Evolutionary conservation across 92 coral and sea anemone genomes (phyloP), one percentile per base, ranked within the genome.

Genomic region (Heteractis magnifica): DNA sequence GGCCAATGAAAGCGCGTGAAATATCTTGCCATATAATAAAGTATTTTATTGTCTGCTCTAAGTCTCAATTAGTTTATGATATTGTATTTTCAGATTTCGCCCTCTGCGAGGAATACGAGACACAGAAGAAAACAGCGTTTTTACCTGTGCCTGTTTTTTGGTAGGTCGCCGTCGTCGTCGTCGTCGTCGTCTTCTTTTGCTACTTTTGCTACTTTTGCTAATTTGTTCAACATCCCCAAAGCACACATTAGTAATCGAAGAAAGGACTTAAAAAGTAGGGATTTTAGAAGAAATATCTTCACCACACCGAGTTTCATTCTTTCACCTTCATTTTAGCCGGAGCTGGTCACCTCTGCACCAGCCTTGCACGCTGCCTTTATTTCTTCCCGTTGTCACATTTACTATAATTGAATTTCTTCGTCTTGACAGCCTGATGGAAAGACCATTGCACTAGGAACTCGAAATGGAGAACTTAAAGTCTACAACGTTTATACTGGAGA

Each of bases 21-120:
- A 34, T 34, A 34, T 2, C 44, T 34, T 34, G 44, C 44, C 44
- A 34, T 34, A 34, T 34, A 34, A 34, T 34, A 34, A 34, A 34
- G 44, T 34, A 34, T 34, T 34, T 34, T 34, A 34, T 2, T 34
- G 44, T 34, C 44, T 34, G 26, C 10, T 62, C 70, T 5, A 5
- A 62, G 5, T 62, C 70, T 59, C 65, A 59, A 59, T 0, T 6
- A 18, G 5, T n/a, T 62, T 62, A n/a, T 18, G 12, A 62, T 18
- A 18, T 10, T n/a, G 60, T 76, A 15, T 21, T 64, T 62, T 18
- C 62, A 95, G 98, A 81, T 95, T 94, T 81, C 92, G 94, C 56
- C 93, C 98, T 6, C 86, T 93, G 65, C 94, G 98, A 49, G 98
- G 89, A 1, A 70, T 95, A 52, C 92, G 98, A 79, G 98, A 90